Conservation (phyloP, 2,113 vertebrate species). For the Pseudorhombus dupliciocellatus region DNA sequence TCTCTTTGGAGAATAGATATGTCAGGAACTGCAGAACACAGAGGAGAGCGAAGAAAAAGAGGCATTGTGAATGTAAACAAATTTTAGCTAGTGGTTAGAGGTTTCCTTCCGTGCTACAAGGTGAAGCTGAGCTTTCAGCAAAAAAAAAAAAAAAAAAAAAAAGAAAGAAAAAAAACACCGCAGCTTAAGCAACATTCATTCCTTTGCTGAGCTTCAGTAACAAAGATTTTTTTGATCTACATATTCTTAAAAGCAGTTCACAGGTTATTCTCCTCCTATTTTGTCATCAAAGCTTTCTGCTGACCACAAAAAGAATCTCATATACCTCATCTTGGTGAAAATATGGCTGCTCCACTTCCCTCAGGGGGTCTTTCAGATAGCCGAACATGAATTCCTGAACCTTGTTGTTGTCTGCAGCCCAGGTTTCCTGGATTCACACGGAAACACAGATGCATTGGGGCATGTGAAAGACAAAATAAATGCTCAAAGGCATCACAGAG, state of each 20-base stretch:
- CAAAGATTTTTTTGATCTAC: too few species aligned
- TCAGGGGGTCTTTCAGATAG: constrained; percentile 94
- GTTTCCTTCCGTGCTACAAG: too few species aligned
- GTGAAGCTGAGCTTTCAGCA: too few species aligned
- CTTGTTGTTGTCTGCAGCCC: constrained; percentile 89
- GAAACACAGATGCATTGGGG: constrained; percentile 16
- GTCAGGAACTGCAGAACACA: constrained; percentile 87
- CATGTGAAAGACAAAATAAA: not conserved
- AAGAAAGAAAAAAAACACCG: too few species aligned
- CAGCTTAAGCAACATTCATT: too few species aligned
- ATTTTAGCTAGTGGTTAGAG: too few species aligned
- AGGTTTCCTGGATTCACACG: constrained; percentile 85
- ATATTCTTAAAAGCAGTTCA: too few species aligned
- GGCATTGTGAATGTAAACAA: not conserved
- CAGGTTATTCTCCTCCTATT: too few species aligned
- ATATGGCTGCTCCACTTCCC: constrained; percentile 95
- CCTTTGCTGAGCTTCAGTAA: too few species aligned
- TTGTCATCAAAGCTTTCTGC: constrained; percentile 19
- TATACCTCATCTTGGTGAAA: constrained; percentile 92
- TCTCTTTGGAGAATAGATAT: constrained; percentile 98
- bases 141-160: too few species aligned
- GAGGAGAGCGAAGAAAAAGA: constrained; percentile 5
- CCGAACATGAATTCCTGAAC: constrained; percentile 95
- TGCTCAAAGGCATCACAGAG: not conserved
- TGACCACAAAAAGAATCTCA: constrained; percentile 55